These are phyloP conservation scores for Tylochromis polylepis DNA, from an alignment of 2,113 vertebrate genomes.

Conservation along the genomic window DNA sequence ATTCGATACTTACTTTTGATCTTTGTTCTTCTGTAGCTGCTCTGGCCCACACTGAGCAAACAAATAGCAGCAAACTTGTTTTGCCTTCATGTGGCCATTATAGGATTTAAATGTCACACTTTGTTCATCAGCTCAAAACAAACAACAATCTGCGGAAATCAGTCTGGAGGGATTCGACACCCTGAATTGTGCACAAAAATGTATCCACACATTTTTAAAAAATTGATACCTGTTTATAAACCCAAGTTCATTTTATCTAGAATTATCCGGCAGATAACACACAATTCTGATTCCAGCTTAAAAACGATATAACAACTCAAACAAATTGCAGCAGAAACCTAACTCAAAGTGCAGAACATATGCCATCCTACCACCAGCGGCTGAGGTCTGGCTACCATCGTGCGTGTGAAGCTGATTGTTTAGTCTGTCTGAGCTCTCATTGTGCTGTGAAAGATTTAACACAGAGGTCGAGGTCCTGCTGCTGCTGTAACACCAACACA, in stretches of 20 bases:
- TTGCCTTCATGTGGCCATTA: background rate
- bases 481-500: constrained; percentile 37
- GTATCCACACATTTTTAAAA: background rate
- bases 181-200: background rate
- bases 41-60: background rate
- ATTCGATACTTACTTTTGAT: background rate
- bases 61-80: background rate
- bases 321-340: background rate
- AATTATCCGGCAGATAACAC: background rate
- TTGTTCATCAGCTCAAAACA: background rate
- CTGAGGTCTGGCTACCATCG: background rate
- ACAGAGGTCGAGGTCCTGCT: constrained; percentile 30
- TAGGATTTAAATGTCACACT: background rate
- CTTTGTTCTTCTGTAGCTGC: background rate
- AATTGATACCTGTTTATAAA: background rate
- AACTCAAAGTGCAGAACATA: background rate
- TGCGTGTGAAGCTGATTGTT: constrained; percentile 34
- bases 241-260: background rate
- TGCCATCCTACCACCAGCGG: background rate
- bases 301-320: constrained; percentile 1
- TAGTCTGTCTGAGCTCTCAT: constrained; percentile 49
- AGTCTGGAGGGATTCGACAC: background rate
- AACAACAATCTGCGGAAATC: background rate
- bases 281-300: background rate
- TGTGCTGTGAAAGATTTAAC: constrained; percentile 59